phyloP scores from a whole-genome alignment of 2,113 vertebrate genomes.

The Uria lomvia region DNA sequence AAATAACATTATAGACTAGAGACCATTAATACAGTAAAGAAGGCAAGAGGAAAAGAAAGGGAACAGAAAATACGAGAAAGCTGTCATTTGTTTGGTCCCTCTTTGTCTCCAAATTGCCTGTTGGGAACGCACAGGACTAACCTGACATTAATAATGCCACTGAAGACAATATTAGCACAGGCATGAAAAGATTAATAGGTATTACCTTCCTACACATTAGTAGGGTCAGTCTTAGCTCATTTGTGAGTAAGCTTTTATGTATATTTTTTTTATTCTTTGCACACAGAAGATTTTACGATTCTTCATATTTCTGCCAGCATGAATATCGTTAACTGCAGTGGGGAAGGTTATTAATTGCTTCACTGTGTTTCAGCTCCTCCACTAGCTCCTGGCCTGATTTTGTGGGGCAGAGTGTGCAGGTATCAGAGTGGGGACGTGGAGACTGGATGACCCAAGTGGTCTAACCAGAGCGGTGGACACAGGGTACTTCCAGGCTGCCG shows the following conservation, averaged over 20 bases:
- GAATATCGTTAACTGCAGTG: not conserved
- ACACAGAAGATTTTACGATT: not conserved
- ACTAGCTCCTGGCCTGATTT: not conserved
- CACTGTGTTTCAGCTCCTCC: not conserved
- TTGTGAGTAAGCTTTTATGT: not conserved
- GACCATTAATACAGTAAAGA: not conserved
- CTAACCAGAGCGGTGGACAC: not conserved
- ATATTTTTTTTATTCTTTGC: not conserved
- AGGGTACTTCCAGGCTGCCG: not conserved
- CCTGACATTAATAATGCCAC: not conserved
- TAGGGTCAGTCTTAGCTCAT: not conserved
- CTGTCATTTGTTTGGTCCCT: not conserved
- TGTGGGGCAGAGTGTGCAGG: not conserved
- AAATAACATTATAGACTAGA: not conserved
- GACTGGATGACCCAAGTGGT: not conserved
- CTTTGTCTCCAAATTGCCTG: not conserved
- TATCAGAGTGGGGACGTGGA: not conserved
- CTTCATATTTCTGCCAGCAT: not conserved
- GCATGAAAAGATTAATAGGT: not conserved
- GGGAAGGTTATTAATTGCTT: not conserved
- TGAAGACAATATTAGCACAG: not conserved
- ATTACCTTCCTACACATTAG: too few species aligned
- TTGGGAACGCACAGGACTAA: rapidly evolving
- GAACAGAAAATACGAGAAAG: not conserved
- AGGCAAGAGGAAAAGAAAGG: not conserved